A percentile compares a stretch with the other conserved stretches of the same genome.
These are phyloP conservation scores for Zaprionus kolodkinae DNA, from an alignment of 1,140 invertebrate genomes.

Conservation along the genomic window DNA sequence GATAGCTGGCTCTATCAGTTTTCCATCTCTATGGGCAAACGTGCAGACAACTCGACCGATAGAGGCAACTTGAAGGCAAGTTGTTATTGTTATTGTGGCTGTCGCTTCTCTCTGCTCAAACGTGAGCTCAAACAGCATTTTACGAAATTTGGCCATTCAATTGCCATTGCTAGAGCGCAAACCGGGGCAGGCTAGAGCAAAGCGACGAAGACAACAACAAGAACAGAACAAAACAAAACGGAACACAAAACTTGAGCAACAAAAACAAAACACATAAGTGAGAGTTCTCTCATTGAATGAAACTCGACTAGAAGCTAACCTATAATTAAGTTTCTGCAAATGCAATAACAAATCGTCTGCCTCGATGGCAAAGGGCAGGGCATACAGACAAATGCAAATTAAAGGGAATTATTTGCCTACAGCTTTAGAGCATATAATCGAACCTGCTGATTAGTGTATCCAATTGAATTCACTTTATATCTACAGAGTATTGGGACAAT, in stretches of 20 bases:
- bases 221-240: too few relatives aligned
- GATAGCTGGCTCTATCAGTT: too few relatives aligned
- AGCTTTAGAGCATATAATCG: neutral
- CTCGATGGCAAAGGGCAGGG: neutral
- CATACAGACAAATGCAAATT: neutral
- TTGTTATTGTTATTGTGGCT: conserved; percentile 64
- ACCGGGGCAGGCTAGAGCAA: conserved; percentile 12
- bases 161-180: conserved; percentile 63
- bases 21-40: conserved; percentile 51
- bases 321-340: neutral
- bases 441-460: neutral
- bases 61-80: conserved; percentile 53
- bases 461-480: neutral
- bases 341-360: neutral
- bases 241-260: conserved; percentile 21
- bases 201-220: conserved; percentile 30
- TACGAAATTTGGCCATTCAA: conserved; percentile 77
- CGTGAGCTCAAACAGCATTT: conserved; percentile 79
- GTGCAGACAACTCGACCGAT: neutral
- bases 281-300: neutral
- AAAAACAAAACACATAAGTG: conserved; percentile 39
- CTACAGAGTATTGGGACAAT: conserved; percentile 17
- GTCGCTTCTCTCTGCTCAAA: conserved; percentile 62
- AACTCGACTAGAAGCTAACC: conserved; percentile 16
- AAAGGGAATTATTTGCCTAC: neutral